Conservation (phyloP, 1,140 invertebrate species). For the Uloborus diversus region DNA sequence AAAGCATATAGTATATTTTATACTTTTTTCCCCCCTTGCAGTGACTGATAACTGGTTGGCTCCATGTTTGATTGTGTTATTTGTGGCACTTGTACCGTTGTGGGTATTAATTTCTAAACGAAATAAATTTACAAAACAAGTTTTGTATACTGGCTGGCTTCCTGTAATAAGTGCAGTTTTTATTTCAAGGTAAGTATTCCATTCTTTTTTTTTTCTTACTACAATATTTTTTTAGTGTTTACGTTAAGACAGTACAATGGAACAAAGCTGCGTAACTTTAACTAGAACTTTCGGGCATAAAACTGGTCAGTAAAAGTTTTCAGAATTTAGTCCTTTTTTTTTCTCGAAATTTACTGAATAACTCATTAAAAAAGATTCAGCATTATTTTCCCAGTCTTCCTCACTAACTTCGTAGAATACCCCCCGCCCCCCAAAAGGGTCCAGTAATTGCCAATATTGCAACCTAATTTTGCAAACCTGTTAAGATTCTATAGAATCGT, state of each 20-base stretch:
- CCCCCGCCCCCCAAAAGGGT: too few relatives aligned
- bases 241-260: too few relatives aligned
- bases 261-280: too few relatives aligned
- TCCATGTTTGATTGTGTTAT: slow-evolving; percentile 47
- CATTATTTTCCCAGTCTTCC: too few relatives aligned
- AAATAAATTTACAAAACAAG: slow-evolving; percentile 80
- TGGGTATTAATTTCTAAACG: slow-evolving; percentile 79
- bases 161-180: slow-evolving; percentile 87
- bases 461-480: too few relatives aligned
- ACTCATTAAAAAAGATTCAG: neutral
- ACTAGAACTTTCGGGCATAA: too few relatives aligned
- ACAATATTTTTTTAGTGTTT: neutral
- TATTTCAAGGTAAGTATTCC: slow-evolving; percentile 78
- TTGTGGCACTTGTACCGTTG: slow-evolving; percentile 75
- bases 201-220: neutral
- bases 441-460: too few relatives aligned
- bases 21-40: neutral
- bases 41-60: slow-evolving; percentile 43
- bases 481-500: too few relatives aligned
- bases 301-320: too few relatives aligned
- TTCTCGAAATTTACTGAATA: neutral
- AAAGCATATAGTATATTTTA: neutral
- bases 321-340: too few relatives aligned
- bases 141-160: slow-evolving; percentile 83
- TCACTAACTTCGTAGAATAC: too few relatives aligned